Evolutionary conservation across 2,797 vertebrate genomes (phyloP).

Genomic region (Oophaga sylvatica): DNA sequence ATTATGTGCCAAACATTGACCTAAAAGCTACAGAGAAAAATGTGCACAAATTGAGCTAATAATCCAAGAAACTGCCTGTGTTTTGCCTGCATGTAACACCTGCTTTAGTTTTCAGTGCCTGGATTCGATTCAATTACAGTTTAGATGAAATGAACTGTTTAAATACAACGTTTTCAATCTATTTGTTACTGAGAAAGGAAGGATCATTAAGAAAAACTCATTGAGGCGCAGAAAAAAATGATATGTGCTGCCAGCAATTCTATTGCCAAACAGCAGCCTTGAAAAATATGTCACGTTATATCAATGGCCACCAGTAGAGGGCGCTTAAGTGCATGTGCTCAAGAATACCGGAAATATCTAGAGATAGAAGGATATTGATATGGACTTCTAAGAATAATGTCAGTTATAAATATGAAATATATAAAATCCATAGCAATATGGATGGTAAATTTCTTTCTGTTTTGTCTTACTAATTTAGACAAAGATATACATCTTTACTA

Average conservation of each 20-base stretch:
- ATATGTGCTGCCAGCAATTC: slow-evolving; percentile 64
- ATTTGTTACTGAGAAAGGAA: slow-evolving; percentile 66
- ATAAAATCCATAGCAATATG: not conserved
- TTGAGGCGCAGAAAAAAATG: slow-evolving; percentile 68
- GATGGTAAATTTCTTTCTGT: not conserved
- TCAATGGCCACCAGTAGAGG: slow-evolving; percentile 1
- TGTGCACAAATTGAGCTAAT: slow-evolving; percentile 56
- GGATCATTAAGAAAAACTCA: slow-evolving; percentile 66
- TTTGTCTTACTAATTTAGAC: not conserved
- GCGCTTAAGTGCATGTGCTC: not conserved
- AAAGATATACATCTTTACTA: too few relatives aligned
- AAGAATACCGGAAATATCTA: not conserved
- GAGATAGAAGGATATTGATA: slow-evolving; percentile 16
- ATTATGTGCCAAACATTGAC: slow-evolving; percentile 41
- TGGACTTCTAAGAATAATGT: not conserved
- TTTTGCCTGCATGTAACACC: slow-evolving; percentile 58
- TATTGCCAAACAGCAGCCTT: slow-evolving; percentile 44
- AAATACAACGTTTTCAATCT: slow-evolving; percentile 65
- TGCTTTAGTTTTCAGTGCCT: slow-evolving; percentile 47
- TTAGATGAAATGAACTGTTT: slow-evolving; percentile 67
- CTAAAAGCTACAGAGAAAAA: slow-evolving; percentile 50
- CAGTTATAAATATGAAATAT: not conserved
- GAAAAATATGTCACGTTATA: not conserved
- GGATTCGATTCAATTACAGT: slow-evolving; percentile 56
- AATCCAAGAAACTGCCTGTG: slow-evolving; percentile 35